These are phyloP conservation scores for Geococcyx californianus DNA, from an alignment of 2,113 vertebrate genomes.

Conservation along the genomic window DNA sequence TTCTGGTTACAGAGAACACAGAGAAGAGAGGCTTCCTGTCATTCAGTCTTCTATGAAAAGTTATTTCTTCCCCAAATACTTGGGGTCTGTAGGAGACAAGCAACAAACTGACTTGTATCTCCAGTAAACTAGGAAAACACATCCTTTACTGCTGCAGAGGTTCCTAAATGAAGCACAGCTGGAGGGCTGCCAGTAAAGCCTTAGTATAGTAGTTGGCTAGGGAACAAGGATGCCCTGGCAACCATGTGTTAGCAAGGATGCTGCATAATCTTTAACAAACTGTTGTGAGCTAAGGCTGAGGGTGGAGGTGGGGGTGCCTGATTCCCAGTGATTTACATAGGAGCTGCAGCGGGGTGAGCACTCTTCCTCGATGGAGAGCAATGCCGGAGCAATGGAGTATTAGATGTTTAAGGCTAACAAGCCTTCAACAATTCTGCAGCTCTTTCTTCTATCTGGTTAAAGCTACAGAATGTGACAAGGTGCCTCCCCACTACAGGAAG, in stretches of 20 bases:
- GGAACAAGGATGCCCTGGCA: slow-evolving; percentile 61
- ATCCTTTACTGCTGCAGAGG: slow-evolving; percentile 2
- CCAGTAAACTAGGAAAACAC: neutral
- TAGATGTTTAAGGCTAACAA: neutral
- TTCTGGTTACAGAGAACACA: neutral
- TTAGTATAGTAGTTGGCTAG: slow-evolving; percentile 14
- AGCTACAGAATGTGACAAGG: neutral
- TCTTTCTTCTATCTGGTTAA: neutral
- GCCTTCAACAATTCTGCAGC: neutral
- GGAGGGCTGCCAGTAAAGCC: slow-evolving; percentile 45
- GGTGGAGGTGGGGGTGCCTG: neutral
- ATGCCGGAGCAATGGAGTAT: neutral
- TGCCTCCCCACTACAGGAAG: neutral
- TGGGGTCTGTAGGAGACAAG: neutral
- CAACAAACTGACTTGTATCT: neutral
- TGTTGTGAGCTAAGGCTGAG: slow-evolving; percentile 9
- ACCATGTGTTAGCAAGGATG: slow-evolving; percentile 31
- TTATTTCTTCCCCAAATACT: neutral
- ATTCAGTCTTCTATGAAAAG: neutral
- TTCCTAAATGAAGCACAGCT: slow-evolving; percentile 22
- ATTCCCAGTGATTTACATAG: neutral
- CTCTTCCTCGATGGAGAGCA: neutral
- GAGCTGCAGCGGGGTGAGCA: neutral
- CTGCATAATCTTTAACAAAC: slow-evolving; percentile 33
- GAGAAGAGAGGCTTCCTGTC: neutral